Evolutionary conservation across 2,888 invertebrate genomes (phyloP), one percentile per base, ranked within the genome.

Genomic region (Noctua janthina): DNA sequence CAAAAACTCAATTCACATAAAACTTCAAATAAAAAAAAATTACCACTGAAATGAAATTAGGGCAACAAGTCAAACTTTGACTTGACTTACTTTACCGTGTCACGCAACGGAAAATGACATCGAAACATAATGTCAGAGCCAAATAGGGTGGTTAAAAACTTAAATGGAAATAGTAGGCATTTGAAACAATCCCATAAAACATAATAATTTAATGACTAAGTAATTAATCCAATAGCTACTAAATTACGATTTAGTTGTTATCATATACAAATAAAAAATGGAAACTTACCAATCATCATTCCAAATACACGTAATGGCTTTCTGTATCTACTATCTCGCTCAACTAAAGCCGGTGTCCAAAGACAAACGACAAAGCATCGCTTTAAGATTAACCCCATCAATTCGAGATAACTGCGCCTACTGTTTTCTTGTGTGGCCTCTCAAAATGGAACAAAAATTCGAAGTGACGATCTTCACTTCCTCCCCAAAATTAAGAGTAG

Each of bases 351-450:
- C 91, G 91, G 91, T 92, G 91, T 93, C 92, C 91, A 92, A 90
- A 91, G 91, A 93, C 94, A 93, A 93, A 93, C 93, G 93, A 94
- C 94, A 93, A 94, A 94, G 93, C 93, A 93, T 93, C 94, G 92
- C 90, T 94, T 94, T 94, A 92, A 96, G 95, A 96, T 96, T 95
- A 95, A 92, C 91, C 91, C 92, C 93, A 94, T 96, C 95, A 94
- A 94, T 95, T 95, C 92, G 84, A 95, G 95, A 96, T 96, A 95
- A 92, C 91, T 89, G 81, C 91, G 91, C 92, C 95, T 94, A 94
- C 94, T 91, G 93, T 92, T 93, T 91, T 92, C 92, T 89, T 93
- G 95, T 95, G 95, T 95, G 95, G 94, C 92, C 95, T 88, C 86
- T 83, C 72, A 86, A 90, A 92, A 90, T 87, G 89, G 92, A 91